Conservation (phyloP, 2,113 vertebrate genomes). For the Panthera leo region DNA sequence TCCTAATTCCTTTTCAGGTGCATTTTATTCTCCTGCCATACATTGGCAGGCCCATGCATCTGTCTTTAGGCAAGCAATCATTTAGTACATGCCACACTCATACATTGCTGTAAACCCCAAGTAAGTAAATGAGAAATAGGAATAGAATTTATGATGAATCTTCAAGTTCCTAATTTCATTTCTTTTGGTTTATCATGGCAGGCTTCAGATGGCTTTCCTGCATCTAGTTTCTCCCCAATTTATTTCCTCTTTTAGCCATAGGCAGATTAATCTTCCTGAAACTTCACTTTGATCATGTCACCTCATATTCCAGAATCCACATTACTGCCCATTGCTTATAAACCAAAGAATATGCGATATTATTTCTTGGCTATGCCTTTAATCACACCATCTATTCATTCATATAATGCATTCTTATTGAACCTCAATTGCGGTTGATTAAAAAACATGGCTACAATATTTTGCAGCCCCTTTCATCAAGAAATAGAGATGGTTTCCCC, state of each 20-base stretch:
- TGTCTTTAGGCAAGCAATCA: slow-evolving; percentile 7
- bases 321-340: background rate
- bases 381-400: background rate
- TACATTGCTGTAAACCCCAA: background rate
- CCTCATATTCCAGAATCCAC: background rate
- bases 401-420: background rate
- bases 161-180: background rate
- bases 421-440: background rate
- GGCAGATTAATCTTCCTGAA: slow-evolving; percentile 34
- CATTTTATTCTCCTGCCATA: background rate
- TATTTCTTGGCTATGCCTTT: background rate
- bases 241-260: background rate
- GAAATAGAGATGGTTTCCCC: background rate
- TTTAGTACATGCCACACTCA: background rate
- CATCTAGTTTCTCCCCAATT: background rate
- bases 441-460: background rate
- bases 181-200: slow-evolving; percentile 27
- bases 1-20: background rate
- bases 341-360: background rate
- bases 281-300: background rate
- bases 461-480: background rate
- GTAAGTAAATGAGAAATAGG: background rate
- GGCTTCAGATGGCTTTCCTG: slow-evolving; percentile 16
- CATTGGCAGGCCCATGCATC: background rate
- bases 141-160: slow-evolving; percentile 14